Base-by-base conservation (phyloP, 2,888 invertebrate species). In the Prosopocoilus inquinatus region DNA sequence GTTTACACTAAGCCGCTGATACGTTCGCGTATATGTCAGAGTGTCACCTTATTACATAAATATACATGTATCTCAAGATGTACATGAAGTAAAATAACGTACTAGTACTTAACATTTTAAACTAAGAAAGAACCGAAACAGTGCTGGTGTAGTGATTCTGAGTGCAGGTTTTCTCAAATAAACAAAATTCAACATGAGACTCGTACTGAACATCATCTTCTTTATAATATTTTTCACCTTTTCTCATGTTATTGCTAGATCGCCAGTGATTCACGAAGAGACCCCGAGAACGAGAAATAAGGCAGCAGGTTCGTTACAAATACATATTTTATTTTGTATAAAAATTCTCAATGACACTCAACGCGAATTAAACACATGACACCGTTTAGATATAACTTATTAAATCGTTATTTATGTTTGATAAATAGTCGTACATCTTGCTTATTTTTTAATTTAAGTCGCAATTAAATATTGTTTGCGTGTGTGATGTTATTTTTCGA, bases 181-280 rank as follows among this genome's bases (percentile, higher is more conserved):
- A 15, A 41, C 9, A 12, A 13, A 41, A 41, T 35, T 15, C 34
- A 34, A 47, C n/a, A 47, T 47, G 47, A 35, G 35, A 16, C 16
- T 35, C 16, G 28, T 16, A 33, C 12, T 35, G 16, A 47, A 33
- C 47, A 47, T 47, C 47, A 47, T 47, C 36, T 11, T 34, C 15
- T 12, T 47, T n/a, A 34, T 32, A 4, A 15, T 20, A 9, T 28
- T 47, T 47, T 47, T 36, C 15, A 13, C 36, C n/a, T 8, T 47
- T 47, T 16, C 47, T 34, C 16, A 54, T 33, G 58, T 60, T 33
- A 65, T 66, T 64, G 70, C 64, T 64, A 71, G 69, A 57, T 62
- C 72, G 46, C 75, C 75, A n/a, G 64, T 74, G 13, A 47, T 73
- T 28, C 71, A 72, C 51, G 75, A 75, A 28, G 73, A 72, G 35